Evolutionary conservation across 2,113 vertebrate species (phyloP).

Genomic region (Panthera tigris): DNA sequence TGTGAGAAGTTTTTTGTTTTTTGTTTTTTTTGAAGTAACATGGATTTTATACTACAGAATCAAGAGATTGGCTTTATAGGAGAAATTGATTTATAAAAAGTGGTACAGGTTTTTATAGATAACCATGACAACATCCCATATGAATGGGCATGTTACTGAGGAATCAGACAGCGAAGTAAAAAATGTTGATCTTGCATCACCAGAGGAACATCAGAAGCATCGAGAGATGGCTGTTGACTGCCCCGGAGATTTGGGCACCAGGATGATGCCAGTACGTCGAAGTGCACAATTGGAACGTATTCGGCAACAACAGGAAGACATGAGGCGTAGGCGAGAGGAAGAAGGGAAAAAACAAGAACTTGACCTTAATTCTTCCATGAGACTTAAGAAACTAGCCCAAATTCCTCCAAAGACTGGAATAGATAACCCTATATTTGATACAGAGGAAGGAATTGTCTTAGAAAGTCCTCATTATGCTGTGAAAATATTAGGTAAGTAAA

Average conservation of each 20-base stretch:
- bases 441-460: slow-evolving; percentile 88
- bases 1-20: slow-evolving; percentile 76
- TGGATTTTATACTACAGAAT: slow-evolving; percentile 82
- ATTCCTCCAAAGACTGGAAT: slow-evolving; percentile 95
- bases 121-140: slow-evolving; percentile 94
- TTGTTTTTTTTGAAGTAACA: slow-evolving; percentile 80
- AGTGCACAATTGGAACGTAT: slow-evolving; percentile 92
- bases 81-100: slow-evolving; percentile 81
- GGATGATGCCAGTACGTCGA: slow-evolving; percentile 90
- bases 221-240: slow-evolving; percentile 96
- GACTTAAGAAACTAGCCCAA: slow-evolving; percentile 94
- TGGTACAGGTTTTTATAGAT: slow-evolving; percentile 67
- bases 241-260: slow-evolving; percentile 94
- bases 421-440: slow-evolving; percentile 96
- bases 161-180: slow-evolving; percentile 90
- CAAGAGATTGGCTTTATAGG: slow-evolving; percentile 79
- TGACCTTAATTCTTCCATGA: slow-evolving; percentile 92
- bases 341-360: slow-evolving; percentile 91
- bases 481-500: slow-evolving; percentile 86
- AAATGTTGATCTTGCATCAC: slow-evolving; percentile 84
- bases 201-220: slow-evolving; percentile 88
- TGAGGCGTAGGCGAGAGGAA: slow-evolving; percentile 91
- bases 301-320: slow-evolving; percentile 94
- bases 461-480: slow-evolving; percentile 87
- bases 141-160: slow-evolving; percentile 93